Conservation (phyloP, 37 sponge, comb jelly and placozoan species). For the Cliona cf. orientalis region DNA sequence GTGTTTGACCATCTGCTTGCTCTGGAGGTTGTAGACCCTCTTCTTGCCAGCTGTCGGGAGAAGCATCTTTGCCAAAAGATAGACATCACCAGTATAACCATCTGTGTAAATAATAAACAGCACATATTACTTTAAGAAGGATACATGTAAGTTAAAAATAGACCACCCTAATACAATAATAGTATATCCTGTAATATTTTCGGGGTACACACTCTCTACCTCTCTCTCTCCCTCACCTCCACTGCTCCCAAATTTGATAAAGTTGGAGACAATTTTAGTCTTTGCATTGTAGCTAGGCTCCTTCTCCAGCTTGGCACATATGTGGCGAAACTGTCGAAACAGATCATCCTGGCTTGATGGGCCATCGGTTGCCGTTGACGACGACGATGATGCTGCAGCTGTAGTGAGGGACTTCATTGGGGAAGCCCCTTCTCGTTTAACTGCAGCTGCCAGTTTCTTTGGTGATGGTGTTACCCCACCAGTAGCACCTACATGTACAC, state of each 20-base stretch:
- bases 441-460: not conserved
- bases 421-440: not conserved
- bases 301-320: constrained; percentile 75
- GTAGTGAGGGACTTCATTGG: not conserved
- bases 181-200: not conserved
- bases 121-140: not conserved
- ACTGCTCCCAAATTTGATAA: constrained; percentile 64
- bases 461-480: constrained; percentile 14
- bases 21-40: constrained; percentile 93
- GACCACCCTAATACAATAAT: not conserved
- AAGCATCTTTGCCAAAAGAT: constrained; percentile 83
- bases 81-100: constrained; percentile 70
- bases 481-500: no score
- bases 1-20: constrained; percentile 89
- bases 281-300: constrained; percentile 91
- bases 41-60: constrained; percentile 86
- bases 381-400: no score
- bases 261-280: constrained; percentile 75
- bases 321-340: constrained; percentile 59
- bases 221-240: constrained; percentile 37
- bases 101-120: not conserved
- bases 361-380: not conserved
- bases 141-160: not conserved
- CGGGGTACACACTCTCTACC: not conserved
- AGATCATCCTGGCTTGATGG: constrained; percentile 20